Evolutionary conservation across 2,797 vertebrate species (phyloP).

Genomic region (Coregonus ussuriensis): DNA sequence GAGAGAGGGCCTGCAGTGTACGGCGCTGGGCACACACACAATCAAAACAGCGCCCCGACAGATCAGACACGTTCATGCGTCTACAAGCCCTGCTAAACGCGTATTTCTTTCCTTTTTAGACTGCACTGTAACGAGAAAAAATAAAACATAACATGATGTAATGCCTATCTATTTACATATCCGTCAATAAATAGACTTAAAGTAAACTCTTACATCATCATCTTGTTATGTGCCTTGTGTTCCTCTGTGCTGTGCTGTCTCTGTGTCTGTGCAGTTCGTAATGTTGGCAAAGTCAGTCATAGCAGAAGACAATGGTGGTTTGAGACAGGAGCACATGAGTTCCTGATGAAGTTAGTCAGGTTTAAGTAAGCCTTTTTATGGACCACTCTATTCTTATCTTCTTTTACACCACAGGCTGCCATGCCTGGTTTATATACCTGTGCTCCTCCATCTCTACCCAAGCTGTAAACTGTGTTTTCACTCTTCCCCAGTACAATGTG

Average conservation of each 20-base stretch:
- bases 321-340: background rate
- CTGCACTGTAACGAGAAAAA: background rate
- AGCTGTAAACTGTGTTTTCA: background rate
- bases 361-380: background rate
- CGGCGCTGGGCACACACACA: background rate
- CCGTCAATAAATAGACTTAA: background rate
- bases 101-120: background rate
- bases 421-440: background rate
- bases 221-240: background rate
- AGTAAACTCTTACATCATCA: background rate
- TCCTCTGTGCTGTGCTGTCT: constrained; percentile 9
- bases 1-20: constrained; percentile 55
- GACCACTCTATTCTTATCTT: background rate
- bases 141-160: background rate
- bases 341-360: background rate
- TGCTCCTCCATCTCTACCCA: background rate
- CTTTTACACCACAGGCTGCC: background rate
- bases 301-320: background rate
- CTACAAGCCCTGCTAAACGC: background rate
- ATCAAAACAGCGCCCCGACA: constrained; percentile 64
- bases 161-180: background rate
- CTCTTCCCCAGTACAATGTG: background rate
- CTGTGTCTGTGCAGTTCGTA: background rate
- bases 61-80: constrained; percentile 17
- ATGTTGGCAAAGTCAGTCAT: background rate